A percentile compares a stretch with the other conserved stretches of the same genome.
Evolutionary conservation across 2,113 vertebrate species (phyloP).

Genomic region (Microcebus ravelobensis): DNA sequence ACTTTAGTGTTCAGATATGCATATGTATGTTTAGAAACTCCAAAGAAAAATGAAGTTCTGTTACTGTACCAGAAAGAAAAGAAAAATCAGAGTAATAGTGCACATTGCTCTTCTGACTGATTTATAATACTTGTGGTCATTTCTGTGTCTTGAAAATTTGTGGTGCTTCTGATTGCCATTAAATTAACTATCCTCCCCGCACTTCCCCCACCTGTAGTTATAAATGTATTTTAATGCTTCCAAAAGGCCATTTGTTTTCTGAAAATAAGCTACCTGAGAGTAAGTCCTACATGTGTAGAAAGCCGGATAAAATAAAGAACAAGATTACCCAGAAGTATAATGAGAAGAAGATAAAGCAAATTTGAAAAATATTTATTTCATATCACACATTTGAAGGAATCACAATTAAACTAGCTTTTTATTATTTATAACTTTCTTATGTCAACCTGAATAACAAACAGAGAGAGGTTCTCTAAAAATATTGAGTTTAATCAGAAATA

Average conservation of each 20-base stretch:
- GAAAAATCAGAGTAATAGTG: neutral
- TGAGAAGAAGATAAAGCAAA: slow-evolving; percentile 68
- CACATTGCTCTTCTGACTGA: neutral
- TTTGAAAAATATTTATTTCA: slow-evolving; percentile 69
- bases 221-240: slow-evolving; percentile 41
- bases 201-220: neutral
- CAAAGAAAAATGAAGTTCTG: neutral
- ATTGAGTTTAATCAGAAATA: neutral
- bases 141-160: slow-evolving; percentile 63
- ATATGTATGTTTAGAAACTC: neutral
- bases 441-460: neutral
- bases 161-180: slow-evolving; percentile 54
- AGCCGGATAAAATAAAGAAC: slow-evolving; percentile 45
- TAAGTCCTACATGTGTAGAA: neutral
- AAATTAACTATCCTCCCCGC: slow-evolving; percentile 55
- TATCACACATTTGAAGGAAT: slow-evolving; percentile 52
- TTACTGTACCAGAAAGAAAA: slow-evolving; percentile 22
- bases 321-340: slow-evolving; percentile 62
- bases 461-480: neutral
- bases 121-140: slow-evolving; percentile 46
- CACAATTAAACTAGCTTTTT: slow-evolving; percentile 49
- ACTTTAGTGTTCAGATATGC: neutral
- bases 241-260: slow-evolving; percentile 55
- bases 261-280: neutral
- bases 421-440: slow-evolving; percentile 70